Percentiles rank a stretch among this genome's conserved stretches.
Evolutionary conservation across 2,888 invertebrate genomes (phyloP).

Genomic region (Dascillus cervinus): DNA sequence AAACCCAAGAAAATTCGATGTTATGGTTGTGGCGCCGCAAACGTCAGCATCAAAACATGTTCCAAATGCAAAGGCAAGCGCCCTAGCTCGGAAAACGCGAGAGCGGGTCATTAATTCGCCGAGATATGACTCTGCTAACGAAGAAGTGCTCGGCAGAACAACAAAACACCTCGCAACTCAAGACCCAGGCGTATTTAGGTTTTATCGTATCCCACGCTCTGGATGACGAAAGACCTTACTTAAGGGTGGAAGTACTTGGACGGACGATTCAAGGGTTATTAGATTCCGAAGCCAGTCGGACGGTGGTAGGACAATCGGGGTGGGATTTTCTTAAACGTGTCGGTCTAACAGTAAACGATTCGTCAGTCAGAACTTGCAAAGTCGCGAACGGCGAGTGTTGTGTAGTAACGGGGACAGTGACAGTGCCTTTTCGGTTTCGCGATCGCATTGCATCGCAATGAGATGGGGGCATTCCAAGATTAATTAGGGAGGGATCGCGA

Average conservation of each 20-base stretch:
- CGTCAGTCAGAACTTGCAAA: not conserved
- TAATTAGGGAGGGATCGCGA: too few species aligned
- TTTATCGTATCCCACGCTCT: not conserved
- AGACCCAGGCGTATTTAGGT: not conserved
- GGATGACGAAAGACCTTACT: too few species aligned
- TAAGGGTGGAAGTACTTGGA: not conserved
- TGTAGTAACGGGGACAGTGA: not conserved
- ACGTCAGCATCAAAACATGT: not conserved
- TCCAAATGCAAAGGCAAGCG: not conserved
- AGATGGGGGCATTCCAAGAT: too few species aligned
- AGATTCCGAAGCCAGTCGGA: not conserved
- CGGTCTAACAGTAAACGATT: not conserved
- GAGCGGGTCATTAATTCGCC: too few species aligned
- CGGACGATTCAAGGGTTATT: not conserved
- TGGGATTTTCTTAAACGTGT: not conserved
- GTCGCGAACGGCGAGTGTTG: not conserved
- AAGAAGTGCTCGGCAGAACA: too few species aligned
- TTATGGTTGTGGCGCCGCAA: not conserved
- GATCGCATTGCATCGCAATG: too few species aligned
- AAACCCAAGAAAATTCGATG: not conserved
- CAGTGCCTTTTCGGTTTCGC: too few species aligned
- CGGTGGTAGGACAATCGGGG: not conserved
- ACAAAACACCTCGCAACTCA: not conserved
- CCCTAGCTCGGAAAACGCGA: too few species aligned
- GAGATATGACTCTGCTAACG: too few species aligned